Base-by-base conservation (phyloP, 1,140 invertebrate genomes). In the Thaumetopoea pityocampa region DNA sequence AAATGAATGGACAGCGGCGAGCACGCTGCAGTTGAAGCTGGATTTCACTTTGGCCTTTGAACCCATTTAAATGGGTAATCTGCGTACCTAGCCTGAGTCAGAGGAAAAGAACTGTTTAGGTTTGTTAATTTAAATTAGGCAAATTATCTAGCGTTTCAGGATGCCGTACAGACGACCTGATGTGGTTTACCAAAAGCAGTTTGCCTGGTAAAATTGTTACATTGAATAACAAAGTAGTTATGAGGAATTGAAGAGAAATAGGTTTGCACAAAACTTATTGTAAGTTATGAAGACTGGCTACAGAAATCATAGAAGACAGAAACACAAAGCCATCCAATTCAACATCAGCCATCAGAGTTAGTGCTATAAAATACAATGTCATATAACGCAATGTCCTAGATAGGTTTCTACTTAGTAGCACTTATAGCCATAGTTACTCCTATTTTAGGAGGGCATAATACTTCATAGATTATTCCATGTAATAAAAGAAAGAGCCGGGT, bases 31-130 rank as follows among this genome's bases (percentile, higher is more conserved):
- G 65, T 66, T 65, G 43, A 51, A 67, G 49, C 65, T 63, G 58
- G 68, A 62, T 60, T 58, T 54, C 42, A 65, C 62, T 59, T 60
- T 50, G 51, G 47, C 52, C 56, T 63, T 66, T 64, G 58, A 47
- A 65, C 57, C 36, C 27, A 34, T 54, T 42, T 49, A 60, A 53
- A 35, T 35, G 28, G 49, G 56, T 58, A 48, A 60, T 57, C 51
- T 47, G 51, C 48, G 55, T 54, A 51, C 51, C 37, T 46, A 36
- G 46, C 38, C 35, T 72, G 68, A 72, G 30, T 72, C 66, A 72
- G 55, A 67, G 60, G 68, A 69, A 69, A 67, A 49, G 60, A 58
- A 61, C 57, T 58, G 57, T 72, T 72, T 67, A 63, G 63, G 53
- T 57, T 69, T 42, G 56, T 51, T 59, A 61, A 64, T 59, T 51